These are phyloP conservation scores for Drosophila subobscura DNA, from an alignment of 1,140 invertebrate species.

Conservation along the genomic window DNA sequence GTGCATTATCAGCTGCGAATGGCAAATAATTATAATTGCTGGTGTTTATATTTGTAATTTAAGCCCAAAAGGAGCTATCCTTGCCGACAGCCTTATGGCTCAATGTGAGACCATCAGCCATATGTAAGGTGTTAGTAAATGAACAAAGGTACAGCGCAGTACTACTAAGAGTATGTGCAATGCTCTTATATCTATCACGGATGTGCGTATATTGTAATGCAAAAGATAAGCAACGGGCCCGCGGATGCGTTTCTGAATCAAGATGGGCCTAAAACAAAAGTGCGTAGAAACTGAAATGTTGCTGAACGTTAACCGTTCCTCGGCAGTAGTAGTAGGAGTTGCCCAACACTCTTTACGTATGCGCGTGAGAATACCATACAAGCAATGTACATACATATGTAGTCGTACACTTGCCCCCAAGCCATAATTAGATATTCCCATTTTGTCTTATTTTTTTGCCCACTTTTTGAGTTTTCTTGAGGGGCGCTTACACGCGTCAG, in stretches of 20 bases:
- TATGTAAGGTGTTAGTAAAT: too few relatives aligned
- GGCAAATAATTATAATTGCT: too few relatives aligned
- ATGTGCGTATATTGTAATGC: constrained; percentile 26
- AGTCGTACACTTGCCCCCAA: constrained; percentile 42
- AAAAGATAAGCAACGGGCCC: constrained; percentile 31
- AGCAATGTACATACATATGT: constrained; percentile 13
- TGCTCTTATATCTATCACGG: not conserved
- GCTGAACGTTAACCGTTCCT: constrained; percentile 71
- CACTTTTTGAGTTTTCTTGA: constrained; percentile 27
- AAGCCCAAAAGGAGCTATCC: too few relatives aligned
- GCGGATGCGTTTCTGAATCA: constrained; percentile 78
- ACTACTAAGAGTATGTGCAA: not conserved
- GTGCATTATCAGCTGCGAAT: not conserved
- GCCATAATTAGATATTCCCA: constrained; percentile 62
- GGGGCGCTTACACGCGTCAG: too few relatives aligned
- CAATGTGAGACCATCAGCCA: too few relatives aligned
- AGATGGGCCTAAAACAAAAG: constrained; percentile 62
- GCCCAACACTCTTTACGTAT: constrained; percentile 14
- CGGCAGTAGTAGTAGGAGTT: constrained; percentile 15
- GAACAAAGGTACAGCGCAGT: too few relatives aligned
- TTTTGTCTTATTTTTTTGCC: constrained; percentile 46
- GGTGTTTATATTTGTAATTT: too few relatives aligned
- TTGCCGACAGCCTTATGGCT: too few relatives aligned
- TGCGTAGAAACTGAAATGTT: constrained; percentile 71
- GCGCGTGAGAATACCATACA: constrained; percentile 45